Conservation (phyloP, 1,140 invertebrate genomes). For the Ips nitidus region DNA sequence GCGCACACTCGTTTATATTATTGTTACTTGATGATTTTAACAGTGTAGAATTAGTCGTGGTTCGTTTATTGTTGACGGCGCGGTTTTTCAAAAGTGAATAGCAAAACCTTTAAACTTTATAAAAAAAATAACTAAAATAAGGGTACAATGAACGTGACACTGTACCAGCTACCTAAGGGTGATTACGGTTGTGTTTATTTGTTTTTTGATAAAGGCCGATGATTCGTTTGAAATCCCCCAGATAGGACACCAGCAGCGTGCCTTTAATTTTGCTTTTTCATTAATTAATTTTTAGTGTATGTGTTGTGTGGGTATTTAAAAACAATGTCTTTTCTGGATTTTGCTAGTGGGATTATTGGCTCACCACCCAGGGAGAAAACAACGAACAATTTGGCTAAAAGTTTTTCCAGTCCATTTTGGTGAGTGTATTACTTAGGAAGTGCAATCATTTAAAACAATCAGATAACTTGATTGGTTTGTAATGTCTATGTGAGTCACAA, state of each 20-base stretch:
- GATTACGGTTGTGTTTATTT: background rate
- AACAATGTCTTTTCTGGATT: slow-evolving; percentile 2
- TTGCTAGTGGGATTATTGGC: slow-evolving; percentile 11
- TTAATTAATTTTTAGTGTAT: background rate
- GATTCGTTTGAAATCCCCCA: background rate
- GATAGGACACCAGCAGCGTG: background rate
- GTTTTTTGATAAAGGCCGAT: slow-evolving; percentile 19
- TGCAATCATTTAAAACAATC: background rate
- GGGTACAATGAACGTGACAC: too few species aligned
- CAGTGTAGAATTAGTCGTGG: too few species aligned
- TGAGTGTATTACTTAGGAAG: slow-evolving; percentile 5
- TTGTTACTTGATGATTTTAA: too few species aligned
- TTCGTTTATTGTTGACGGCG: too few species aligned
- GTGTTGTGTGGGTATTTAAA: background rate
- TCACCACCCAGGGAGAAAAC: slow-evolving; percentile 15
- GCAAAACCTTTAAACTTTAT: too few species aligned
- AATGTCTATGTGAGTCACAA: background rate
- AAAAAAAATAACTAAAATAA: too few species aligned
- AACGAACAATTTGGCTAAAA: slow-evolving; percentile 18
- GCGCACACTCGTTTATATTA: too few species aligned
- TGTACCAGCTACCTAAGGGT: too few species aligned
- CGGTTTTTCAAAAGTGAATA: too few species aligned
- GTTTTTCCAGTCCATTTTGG: slow-evolving; percentile 29
- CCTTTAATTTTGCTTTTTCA: background rate
- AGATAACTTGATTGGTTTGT: background rate